A percentile compares a stretch with the other conserved stretches of the same genome.
Conservation (phyloP, 2,797 vertebrate species). For the Acanthornis magna region DNA sequence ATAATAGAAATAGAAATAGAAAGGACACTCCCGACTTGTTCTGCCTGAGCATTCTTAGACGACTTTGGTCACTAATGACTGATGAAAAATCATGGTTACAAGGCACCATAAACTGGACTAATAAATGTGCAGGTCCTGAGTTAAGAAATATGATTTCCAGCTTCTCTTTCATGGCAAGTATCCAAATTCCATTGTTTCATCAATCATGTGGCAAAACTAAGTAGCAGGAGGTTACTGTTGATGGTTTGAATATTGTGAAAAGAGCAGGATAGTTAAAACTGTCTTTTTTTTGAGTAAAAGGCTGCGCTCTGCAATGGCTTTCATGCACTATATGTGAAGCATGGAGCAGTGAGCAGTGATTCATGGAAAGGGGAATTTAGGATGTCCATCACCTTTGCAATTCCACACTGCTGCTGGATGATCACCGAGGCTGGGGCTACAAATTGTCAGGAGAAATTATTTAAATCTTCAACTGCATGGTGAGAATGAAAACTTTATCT, state of each 20-base stretch:
- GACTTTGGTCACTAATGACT: not conserved
- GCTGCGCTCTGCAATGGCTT: not conserved
- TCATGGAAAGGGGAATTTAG: not conserved
- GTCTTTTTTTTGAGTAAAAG: not conserved
- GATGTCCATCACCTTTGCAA: not conserved
- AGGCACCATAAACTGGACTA: not conserved
- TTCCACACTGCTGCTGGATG: not conserved
- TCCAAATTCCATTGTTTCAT: not conserved
- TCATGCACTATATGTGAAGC: not conserved
- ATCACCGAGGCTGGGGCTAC: not conserved
- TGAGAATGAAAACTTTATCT: not conserved
- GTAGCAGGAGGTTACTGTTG: not conserved
- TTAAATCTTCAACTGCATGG: not conserved
- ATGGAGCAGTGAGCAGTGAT: not conserved
- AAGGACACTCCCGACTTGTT: not conserved
- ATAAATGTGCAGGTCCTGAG: not conserved
- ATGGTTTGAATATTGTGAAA: not conserved
- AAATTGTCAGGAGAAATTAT: not conserved
- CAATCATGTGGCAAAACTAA: not conserved
- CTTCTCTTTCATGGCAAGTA: not conserved
- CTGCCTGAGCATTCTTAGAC: not conserved
- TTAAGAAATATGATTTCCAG: not conserved
- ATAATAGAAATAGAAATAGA: not conserved
- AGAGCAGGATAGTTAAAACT: not conserved
- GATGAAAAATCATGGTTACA: not conserved